Evolutionary conservation across 2,113 vertebrate species (phyloP).

Genomic region (Coryphaenoides rupestris): DNA sequence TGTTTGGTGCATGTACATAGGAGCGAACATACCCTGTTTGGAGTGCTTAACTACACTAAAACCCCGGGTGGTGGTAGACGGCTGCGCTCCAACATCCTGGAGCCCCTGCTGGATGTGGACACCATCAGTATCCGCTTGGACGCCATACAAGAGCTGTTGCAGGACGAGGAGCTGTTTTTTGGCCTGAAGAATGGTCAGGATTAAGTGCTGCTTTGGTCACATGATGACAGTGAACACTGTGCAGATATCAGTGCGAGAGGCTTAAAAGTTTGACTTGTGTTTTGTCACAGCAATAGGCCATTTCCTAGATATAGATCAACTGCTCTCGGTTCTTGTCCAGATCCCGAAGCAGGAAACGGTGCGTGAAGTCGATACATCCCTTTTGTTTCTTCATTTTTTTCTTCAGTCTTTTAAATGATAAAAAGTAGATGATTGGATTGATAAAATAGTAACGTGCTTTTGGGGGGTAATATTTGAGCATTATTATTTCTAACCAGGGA

Average conservation of each 20-base stretch:
- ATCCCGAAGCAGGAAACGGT: slow-evolving; percentile 96
- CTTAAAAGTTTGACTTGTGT: background rate
- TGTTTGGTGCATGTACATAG: slow-evolving; percentile 53
- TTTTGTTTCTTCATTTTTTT: background rate
- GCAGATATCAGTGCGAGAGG: background rate
- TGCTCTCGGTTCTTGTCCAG: slow-evolving; percentile 91
- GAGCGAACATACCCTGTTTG: slow-evolving; percentile 86
- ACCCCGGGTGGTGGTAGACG: slow-evolving; percentile 89
- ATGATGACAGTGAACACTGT: slow-evolving; percentile 1
- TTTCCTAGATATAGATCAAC: slow-evolving; percentile 93
- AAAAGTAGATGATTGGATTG: too few species aligned
- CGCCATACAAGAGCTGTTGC: slow-evolving; percentile 87
- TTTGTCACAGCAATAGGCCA: slow-evolving; percentile 83
- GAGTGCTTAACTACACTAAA: slow-evolving; percentile 91
- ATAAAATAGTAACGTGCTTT: too few species aligned
- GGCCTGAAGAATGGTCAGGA: slow-evolving; percentile 83
- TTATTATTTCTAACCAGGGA: too few species aligned
- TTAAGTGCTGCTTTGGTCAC: background rate
- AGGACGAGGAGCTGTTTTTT: slow-evolving; percentile 90
- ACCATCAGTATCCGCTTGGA: slow-evolving; percentile 90
- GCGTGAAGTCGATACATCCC: slow-evolving; percentile 26
- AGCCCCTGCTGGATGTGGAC: slow-evolving; percentile 84
- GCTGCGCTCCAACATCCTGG: slow-evolving; percentile 90
- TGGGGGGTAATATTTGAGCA: too few species aligned
- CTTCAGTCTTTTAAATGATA: too few species aligned